Percentiles rank a stretch among this genome's conserved stretches.
These are phyloP conservation scores for Antechinus stuartii DNA, from an alignment of 2,113 vertebrate genomes.

Conservation along the genomic window DNA sequence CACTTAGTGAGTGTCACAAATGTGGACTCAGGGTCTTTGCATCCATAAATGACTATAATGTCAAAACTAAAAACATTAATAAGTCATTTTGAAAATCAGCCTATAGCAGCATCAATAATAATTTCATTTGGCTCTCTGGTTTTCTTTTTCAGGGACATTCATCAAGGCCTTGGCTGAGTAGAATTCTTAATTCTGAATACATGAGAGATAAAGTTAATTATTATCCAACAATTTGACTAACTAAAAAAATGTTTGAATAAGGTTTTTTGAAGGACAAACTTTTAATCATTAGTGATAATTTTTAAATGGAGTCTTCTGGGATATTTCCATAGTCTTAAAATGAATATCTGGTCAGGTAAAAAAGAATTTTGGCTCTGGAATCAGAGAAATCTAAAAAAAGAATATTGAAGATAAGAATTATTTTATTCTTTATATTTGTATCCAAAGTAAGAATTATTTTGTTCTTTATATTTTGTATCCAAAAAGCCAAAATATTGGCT, in stretches of 20 bases:
- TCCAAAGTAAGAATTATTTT: background rate
- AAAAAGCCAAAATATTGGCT: too few species aligned
- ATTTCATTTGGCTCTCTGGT: background rate
- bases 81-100: background rate
- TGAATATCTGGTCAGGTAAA: background rate
- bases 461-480: too few species aligned
- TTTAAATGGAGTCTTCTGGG: conserved; percentile 19
- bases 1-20: background rate
- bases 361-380: background rate
- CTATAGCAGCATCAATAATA: background rate
- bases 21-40: background rate
- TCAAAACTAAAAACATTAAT: background rate
- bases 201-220: background rate
- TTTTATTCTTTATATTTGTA: background rate
- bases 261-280: background rate
- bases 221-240: background rate
- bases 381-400: background rate
- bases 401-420: background rate
- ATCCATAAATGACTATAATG: background rate
- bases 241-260: background rate
- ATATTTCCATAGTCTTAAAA: conserved; percentile 22
- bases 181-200: background rate
- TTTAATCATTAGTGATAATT: conserved; percentile 53
- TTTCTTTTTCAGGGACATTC: background rate
- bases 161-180: background rate